A percentile compares a stretch with the other conserved stretches of the same genome.
These are phyloP conservation scores for Chelon auratus DNA, from an alignment of 2,797 vertebrate species.

Conservation along the genomic window DNA sequence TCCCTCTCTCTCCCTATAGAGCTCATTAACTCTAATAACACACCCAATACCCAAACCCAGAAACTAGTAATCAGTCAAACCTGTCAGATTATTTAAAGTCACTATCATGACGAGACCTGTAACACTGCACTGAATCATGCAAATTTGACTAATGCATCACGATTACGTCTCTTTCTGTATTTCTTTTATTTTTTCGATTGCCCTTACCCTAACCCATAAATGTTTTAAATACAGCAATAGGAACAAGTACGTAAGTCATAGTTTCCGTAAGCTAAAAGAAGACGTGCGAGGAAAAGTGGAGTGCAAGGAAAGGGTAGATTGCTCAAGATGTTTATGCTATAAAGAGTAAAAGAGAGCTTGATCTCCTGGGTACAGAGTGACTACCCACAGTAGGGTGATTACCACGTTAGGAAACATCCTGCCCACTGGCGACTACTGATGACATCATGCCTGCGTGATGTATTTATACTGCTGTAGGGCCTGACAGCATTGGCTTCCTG, in stretches of 20 bases:
- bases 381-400: conserved; percentile 78
- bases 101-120: conserved; percentile 6
- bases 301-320: conserved; percentile 54
- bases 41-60: conserved; percentile 44
- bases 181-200: conserved; percentile 27
- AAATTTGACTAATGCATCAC: conserved; percentile 26
- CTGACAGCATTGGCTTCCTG: conserved; percentile 64
- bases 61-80: conserved; percentile 32
- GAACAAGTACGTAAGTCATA: conserved; percentile 66
- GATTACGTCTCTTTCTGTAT: conserved; percentile 35
- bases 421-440: conserved; percentile 74
- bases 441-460: conserved; percentile 82
- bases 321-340: conserved; percentile 80
- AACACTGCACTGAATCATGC: conserved; percentile 15
- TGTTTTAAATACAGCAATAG: conserved; percentile 54
- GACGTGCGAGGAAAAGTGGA: conserved; percentile 50
- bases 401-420: conserved; percentile 82
- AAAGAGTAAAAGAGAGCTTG: conserved; percentile 69
- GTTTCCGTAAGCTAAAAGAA: conserved; percentile 72
- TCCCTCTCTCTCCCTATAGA: conserved; percentile 50
- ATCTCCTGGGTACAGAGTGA: conserved; percentile 75
- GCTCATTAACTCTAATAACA: conserved; percentile 58
- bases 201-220: conserved; percentile 26
- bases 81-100: conserved; percentile 4
- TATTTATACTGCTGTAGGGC: conserved; percentile 71